Base-by-base conservation (phyloP, 2,888 invertebrate genomes). In the Rutpela maculata region DNA sequence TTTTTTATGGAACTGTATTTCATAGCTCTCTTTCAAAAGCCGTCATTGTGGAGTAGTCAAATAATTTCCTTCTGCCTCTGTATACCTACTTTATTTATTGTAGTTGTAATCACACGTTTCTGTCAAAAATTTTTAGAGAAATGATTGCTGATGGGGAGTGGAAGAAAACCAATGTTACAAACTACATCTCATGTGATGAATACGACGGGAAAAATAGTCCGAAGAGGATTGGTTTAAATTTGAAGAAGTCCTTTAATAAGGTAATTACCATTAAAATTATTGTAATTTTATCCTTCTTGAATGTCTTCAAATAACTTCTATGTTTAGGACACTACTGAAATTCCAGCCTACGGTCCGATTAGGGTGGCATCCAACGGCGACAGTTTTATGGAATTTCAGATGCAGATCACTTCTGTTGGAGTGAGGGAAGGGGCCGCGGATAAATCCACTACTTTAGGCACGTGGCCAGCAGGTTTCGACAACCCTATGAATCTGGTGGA, bases 191-290 rank as follows among this genome's bases (percentile, higher is more conserved):
- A 57, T 97, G 96, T 87, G 95, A 96, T 87, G 94, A 95, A 75
- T 96, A 94, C 88, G 94, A 94, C 88, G 95, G 94, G 56, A 93
- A 93, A 85, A 95, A 94, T 89, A 94, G 94, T 43, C 95, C 95
- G n/a, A 92, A 91, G 81, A 92, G 96, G 82, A 85, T 84, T 10
- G 92, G 92, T 87, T 91, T 96, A 85, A 93, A 96, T 90, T 91
- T 96, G 69, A 92, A 92, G 88, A 91, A 93, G 82, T 93, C 93
- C 83, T 93, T 95, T 83, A 92, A 91, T 88, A 93, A 94, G 91
- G 95, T 85, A 80, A 9, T 19, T 11, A 15, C 3, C 4, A 35
- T 35, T 35, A 35, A 35, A 35, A 6, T 7, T 35, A 35, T 35
- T 0, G 7, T 17, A 17, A 22, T 71, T 71, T 18, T 19, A 43